A percentile compares a stretch with the other conserved stretches of the same genome.
Evolutionary conservation across 35 echinoderm and acorn worm species (phyloP).

Genomic region (Strongylocentrotus purpuratus): DNA sequence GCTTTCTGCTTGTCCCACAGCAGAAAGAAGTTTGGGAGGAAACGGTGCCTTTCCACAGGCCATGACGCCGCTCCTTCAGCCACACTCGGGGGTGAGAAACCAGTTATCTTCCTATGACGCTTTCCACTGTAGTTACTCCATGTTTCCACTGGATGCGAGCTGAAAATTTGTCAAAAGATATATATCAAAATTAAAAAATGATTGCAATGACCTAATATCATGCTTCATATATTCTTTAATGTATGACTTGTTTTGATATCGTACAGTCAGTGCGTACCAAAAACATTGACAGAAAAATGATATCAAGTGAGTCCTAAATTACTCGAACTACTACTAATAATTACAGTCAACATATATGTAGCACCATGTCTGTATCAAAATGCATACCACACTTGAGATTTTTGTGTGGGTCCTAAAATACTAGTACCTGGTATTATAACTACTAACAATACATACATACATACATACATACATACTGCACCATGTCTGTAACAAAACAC

Average conservation of each 20-base stretch:
- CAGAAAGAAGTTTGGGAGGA: conserved; percentile 63
- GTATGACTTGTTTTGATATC: neutral
- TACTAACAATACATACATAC: too few relatives aligned
- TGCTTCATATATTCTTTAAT: neutral
- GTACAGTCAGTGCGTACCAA: too few relatives aligned
- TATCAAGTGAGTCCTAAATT: too few relatives aligned
- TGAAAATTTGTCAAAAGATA: neutral
- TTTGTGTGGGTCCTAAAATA: too few relatives aligned
- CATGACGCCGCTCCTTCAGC: neutral
- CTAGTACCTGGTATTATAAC: too few relatives aligned
- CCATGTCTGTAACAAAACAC: too few relatives aligned
- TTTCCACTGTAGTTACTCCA: neutral
- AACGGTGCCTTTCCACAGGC: conserved; percentile 10
- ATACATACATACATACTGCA: too few relatives aligned
- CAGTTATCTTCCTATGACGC: conserved; percentile 16
- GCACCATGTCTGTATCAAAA: too few relatives aligned
- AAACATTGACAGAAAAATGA: too few relatives aligned
- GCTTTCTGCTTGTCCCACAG: conserved; percentile 35
- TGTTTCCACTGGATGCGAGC: neutral
- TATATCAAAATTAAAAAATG: neutral
- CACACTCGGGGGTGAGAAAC: neutral
- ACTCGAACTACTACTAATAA: too few relatives aligned
- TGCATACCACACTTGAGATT: too few relatives aligned
- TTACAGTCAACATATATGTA: too few relatives aligned
- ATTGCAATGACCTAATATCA: neutral